These are phyloP conservation scores for Lithobius niger DNA, from an alignment of 1,140 invertebrate species.

Conservation along the genomic window DNA sequence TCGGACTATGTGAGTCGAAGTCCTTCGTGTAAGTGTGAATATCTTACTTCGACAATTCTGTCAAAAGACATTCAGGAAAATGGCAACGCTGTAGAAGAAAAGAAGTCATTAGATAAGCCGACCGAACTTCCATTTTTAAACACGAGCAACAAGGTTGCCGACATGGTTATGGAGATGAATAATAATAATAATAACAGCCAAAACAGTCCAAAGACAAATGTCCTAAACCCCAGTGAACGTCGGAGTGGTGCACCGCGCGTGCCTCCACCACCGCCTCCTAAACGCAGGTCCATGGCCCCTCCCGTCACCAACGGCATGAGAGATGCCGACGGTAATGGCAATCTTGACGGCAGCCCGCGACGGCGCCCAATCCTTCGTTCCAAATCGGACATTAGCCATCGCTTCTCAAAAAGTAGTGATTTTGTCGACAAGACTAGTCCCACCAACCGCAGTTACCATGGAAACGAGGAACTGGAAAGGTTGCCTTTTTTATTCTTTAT, in stretches of 20 bases:
- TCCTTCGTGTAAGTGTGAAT: constrained; percentile 17
- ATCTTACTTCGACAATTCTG: neutral
- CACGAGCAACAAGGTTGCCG: too few species aligned
- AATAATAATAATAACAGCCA: too few species aligned
- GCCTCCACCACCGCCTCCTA: neutral
- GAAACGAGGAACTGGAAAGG: too few species aligned
- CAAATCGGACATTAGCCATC: constrained; percentile 65
- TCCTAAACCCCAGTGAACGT: neutral
- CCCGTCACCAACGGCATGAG: constrained; percentile 12
- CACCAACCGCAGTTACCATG: too few species aligned
- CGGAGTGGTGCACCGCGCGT: neutral
- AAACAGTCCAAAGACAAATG: too few species aligned
- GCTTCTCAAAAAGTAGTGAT: constrained; percentile 38
- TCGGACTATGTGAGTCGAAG: constrained; percentile 20
- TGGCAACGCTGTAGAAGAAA: too few species aligned
- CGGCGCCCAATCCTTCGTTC: constrained; percentile 58
- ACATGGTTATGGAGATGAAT: too few species aligned
- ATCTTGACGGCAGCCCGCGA: constrained; percentile 8
- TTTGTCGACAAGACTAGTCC: too few species aligned
- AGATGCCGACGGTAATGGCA: constrained; percentile 16
- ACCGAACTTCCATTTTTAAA: too few species aligned
- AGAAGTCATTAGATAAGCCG: too few species aligned
- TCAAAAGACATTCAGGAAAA: too few species aligned
- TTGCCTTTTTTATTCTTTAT: too few species aligned
- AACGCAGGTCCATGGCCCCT: neutral